A percentile compares a stretch with the other conserved stretches of the same genome.
Evolutionary conservation across 2,113 vertebrate species (phyloP).

Genomic region (Salvelinus sp.): DNA sequence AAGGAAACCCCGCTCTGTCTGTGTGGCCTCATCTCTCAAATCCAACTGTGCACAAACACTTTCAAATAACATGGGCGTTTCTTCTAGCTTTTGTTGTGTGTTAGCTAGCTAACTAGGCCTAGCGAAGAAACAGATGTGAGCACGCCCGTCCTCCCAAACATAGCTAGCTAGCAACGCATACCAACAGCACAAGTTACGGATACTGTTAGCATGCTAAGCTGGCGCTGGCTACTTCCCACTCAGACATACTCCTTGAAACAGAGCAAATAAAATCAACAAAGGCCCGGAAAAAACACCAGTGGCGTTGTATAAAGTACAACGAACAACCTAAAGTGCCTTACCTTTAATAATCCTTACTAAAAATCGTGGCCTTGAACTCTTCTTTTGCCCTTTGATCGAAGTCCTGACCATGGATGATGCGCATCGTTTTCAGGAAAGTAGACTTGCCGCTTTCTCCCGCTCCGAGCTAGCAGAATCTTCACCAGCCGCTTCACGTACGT

Average conservation of each 20-base stretch:
- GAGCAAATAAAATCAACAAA: neutral
- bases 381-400: conserved; percentile 90
- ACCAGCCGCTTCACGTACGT: conserved; percentile 89
- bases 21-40: neutral
- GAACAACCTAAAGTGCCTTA: conserved; percentile 32
- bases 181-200: conserved; percentile 34
- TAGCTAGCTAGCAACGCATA: neutral
- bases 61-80: conserved; percentile 73
- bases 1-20: neutral
- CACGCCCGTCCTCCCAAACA: neutral
- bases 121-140: conserved; percentile 23
- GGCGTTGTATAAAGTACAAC: rapidly evolving
- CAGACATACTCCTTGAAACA: neutral
- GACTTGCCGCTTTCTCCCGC: conserved; percentile 96
- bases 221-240: conserved; percentile 43
- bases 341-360: conserved; percentile 95
- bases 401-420: conserved; percentile 93
- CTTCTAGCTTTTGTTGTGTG: conserved; percentile 47
- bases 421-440: conserved; percentile 98
- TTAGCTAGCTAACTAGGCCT: conserved; percentile 25
- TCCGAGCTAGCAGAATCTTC: conserved; percentile 91
- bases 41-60: conserved; percentile 39
- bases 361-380: conserved; percentile 91
- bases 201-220: conserved; percentile 9
- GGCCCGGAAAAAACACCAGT: neutral